These are phyloP conservation scores for Paralvinella palmiformis DNA, from an alignment of 1,140 invertebrate species.

Conservation along the genomic window DNA sequence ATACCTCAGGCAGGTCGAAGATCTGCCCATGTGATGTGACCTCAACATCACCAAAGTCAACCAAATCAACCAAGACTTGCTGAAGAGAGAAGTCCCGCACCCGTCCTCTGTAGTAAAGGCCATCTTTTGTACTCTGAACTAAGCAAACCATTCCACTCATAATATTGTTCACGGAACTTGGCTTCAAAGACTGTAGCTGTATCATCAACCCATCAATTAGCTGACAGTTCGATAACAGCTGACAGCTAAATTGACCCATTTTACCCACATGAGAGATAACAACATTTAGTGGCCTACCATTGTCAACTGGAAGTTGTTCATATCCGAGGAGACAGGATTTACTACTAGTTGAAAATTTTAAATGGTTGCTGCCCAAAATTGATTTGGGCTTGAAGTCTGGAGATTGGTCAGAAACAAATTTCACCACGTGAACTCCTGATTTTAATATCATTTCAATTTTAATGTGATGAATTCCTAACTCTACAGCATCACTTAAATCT, in stretches of 20 bases:
- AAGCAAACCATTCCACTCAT: neutral
- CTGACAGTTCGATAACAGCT: neutral
- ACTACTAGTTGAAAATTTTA: no score
- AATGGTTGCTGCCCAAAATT: no score
- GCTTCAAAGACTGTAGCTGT: neutral
- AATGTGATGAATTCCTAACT: no score
- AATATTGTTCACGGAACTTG: neutral
- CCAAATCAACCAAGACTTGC: neutral
- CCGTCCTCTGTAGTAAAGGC: neutral
- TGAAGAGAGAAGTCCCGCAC: neutral
- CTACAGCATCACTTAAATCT: no score
- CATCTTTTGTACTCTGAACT: neutral
- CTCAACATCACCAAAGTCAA: slow-evolving; percentile 1
- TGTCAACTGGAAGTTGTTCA: neutral
- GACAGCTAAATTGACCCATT: neutral
- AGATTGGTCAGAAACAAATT: no score
- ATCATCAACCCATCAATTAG: neutral
- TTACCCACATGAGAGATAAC: neutral
- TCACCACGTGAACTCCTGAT: no score
- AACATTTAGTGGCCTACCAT: neutral
- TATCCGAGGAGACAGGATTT: no score
- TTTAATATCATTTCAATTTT: no score
- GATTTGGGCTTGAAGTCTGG: no score
- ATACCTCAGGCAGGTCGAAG: neutral
- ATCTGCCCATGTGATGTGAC: neutral